A percentile compares a stretch with the other conserved stretches of the same genome.
Evolutionary conservation across 2,888 invertebrate genomes (phyloP).

Genomic region (Ctena decussata): DNA sequence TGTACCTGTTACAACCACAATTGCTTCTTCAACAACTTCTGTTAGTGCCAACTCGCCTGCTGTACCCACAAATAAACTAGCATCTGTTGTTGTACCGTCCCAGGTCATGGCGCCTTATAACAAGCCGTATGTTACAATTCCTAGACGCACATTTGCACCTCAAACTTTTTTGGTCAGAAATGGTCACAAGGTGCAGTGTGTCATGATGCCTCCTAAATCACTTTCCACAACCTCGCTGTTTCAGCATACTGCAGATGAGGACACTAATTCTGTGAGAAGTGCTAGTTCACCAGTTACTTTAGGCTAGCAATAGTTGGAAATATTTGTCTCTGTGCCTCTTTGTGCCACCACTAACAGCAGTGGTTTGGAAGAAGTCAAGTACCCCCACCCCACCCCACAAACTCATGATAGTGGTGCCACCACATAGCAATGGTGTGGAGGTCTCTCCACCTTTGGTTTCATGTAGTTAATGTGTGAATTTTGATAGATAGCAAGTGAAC

Average conservation of each 20-base stretch:
- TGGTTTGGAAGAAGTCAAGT: too few relatives aligned
- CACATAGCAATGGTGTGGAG: too few relatives aligned
- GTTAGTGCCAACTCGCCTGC: not conserved
- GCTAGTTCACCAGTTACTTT: not conserved
- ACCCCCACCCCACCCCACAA: too few relatives aligned
- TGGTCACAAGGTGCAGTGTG: conserved; percentile 82
- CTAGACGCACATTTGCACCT: not conserved
- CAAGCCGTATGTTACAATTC: not conserved
- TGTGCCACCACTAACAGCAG: too few relatives aligned
- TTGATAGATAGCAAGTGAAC: too few relatives aligned
- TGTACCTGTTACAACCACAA: conserved; percentile 32
- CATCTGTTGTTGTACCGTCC: not conserved
- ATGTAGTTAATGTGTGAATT: too few relatives aligned
- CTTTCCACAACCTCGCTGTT: conserved; percentile 17
- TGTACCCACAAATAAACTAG: not conserved
- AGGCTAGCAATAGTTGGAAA: not conserved
- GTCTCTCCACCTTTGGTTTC: too few relatives aligned
- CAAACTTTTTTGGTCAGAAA: conserved; percentile 80
- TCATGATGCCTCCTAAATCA: conserved; percentile 77
- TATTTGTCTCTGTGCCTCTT: too few relatives aligned
- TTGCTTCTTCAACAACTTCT: not conserved
- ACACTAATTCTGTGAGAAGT: not conserved
- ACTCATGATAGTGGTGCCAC: too few relatives aligned
- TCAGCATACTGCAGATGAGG: not conserved
- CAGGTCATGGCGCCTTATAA: not conserved